Base-by-base conservation (phyloP, 2,888 invertebrate species). In the Sminthurinus aureus region DNA sequence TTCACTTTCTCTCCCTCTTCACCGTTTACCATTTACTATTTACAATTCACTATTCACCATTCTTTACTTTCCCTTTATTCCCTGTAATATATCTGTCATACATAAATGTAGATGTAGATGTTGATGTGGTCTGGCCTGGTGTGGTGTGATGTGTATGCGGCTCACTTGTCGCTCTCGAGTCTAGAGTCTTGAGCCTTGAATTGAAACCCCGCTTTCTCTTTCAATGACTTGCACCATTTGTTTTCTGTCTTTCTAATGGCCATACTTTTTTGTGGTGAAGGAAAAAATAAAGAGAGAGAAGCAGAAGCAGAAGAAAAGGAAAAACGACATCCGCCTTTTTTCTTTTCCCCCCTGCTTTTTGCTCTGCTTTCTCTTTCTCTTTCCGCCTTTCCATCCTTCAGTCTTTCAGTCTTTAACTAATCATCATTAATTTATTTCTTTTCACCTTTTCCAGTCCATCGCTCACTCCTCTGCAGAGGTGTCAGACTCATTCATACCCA, bases 191-290 rank as follows among this genome's bases (percentile, higher is more conserved):
- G 38, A 38, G 38, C 6, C 38, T 38, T 38, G 58, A 58, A 58
- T 15, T 15, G 18, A 58, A 58, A 58, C 64, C 26, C 75, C 79
- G 22, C 75, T 67, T 22, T 76, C 50, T 75, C 52, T 75, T 74
- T 83, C 81, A 71, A 83, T 84, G 79, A 66, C 80, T 78, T 58
- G 50, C 78, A 80, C 84, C 58, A 69, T 80, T 81, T 78, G 78
- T 71, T 82, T 24, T 73, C 77, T 82, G 82, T 81, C 77, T 73
- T 69, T 20, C 38, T 50, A 58, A 15, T 73, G 20, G 38, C 22
- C 79, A 71, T 38, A 38, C 71, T 24, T 69, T 82, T 50, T 69
- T 71, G 71, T 26, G 71, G 71, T 71, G 71, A 71, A 38, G 38
- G 38, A 38, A 38, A 38, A 38, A 38, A 38, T 38, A 38, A 6